These are phyloP conservation scores for Collichthys lucidus DNA, from an alignment of 2,113 vertebrate species.

Conservation along the genomic window DNA sequence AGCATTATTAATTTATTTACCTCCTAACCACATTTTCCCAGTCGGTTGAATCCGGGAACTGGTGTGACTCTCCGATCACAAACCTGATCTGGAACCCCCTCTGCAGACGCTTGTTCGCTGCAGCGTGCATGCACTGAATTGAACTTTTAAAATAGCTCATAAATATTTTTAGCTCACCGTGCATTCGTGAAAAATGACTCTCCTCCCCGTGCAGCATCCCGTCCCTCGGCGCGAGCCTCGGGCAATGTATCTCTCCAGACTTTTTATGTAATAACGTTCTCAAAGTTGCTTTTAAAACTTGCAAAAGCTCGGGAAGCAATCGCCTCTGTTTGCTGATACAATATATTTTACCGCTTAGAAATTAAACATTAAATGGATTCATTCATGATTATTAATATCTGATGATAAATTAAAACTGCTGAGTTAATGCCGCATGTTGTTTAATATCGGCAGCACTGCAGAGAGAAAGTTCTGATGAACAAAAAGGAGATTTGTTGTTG, in stretches of 20 bases:
- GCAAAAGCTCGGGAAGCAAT: background rate
- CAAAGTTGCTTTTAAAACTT: background rate
- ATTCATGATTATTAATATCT: conserved; percentile 24
- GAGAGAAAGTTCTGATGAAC: conserved; percentile 17
- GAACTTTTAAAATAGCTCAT: conserved; percentile 8
- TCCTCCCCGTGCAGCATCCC: background rate
- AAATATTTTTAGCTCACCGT: conserved; percentile 34
- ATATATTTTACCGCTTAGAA: background rate
- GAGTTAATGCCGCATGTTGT: conserved; percentile 17
- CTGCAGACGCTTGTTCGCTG: conserved; percentile 1
- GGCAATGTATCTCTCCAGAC: background rate
- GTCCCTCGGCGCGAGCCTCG: background rate
- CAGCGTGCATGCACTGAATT: background rate
- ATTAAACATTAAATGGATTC: conserved; percentile 11
- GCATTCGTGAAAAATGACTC: conserved; percentile 19
- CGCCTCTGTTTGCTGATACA: conserved; percentile 6
- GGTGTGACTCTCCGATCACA: conserved; percentile 32
- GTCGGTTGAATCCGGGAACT: conserved; percentile 25
- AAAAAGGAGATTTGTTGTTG: background rate
- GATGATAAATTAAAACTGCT: conserved; percentile 13
- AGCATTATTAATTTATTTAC: conserved; percentile 56
- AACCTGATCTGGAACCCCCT: conserved; percentile 42
- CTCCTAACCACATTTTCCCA: conserved; percentile 49
- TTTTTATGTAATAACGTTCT: background rate
- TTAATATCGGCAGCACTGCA: background rate